Percentiles rank a stretch among this genome's conserved stretches.
phyloP scores from a whole-genome alignment of 2,113 vertebrate genomes.

The Piprites chloris region DNA sequence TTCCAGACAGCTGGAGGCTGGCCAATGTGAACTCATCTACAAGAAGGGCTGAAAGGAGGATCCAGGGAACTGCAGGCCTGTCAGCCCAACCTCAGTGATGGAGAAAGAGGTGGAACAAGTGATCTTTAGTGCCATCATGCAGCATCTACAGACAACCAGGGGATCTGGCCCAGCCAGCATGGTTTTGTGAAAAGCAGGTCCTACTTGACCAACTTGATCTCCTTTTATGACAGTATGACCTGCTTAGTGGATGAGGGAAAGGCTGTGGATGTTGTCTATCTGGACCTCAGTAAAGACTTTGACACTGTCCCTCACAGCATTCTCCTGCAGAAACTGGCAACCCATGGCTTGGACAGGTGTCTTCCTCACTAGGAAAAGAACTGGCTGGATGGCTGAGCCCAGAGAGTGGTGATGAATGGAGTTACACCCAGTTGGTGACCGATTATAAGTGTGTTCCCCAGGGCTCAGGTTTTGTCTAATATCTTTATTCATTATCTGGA shows the following conservation, averaged over 20 bases:
- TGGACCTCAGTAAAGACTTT: background rate
- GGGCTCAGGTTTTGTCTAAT: background rate
- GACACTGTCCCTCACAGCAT: no score
- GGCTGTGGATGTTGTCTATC: background rate
- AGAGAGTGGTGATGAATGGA: background rate
- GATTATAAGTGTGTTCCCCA: background rate
- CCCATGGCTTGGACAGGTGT: no score
- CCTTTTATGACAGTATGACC: background rate
- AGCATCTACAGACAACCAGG: background rate
- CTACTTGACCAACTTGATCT: background rate
- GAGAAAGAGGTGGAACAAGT: background rate
- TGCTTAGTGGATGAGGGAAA: background rate
- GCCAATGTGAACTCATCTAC: fast-evolving
- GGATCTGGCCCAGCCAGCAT: background rate
- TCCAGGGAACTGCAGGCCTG: background rate
- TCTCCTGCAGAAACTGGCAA: no score
- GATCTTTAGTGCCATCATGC: background rate
- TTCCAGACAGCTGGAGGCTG: background rate
- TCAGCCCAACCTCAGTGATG: background rate
- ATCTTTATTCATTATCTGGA: background rate
- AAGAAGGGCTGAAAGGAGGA: background rate
- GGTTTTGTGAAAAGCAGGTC: background rate
- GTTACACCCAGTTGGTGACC: background rate
- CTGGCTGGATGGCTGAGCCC: no score
- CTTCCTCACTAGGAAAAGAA: no score